A percentile compares a stretch with the other conserved stretches of the same genome.
phyloP scores from a whole-genome alignment of 2,113 vertebrate species.

The Heterochromis multidens region DNA sequence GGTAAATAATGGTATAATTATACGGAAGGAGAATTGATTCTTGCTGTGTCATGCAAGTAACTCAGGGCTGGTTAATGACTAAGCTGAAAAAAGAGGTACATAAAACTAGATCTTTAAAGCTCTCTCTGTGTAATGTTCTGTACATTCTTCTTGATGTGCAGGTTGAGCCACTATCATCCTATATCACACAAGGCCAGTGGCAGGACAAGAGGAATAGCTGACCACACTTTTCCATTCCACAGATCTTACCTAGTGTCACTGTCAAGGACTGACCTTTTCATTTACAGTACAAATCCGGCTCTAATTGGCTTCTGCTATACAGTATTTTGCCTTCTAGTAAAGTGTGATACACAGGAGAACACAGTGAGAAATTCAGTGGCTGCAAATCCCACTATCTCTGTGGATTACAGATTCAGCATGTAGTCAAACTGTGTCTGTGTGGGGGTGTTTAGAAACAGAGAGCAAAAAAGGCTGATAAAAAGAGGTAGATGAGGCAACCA shows the following conservation, averaged over 20 bases:
- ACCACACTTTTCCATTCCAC: conserved; percentile 34
- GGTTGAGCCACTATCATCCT: conserved; percentile 35
- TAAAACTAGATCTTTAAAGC: conserved; percentile 32
- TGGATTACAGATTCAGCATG: background rate
- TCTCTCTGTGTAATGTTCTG: background rate
- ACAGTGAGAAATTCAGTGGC: background rate
- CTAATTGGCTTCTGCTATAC: conserved; percentile 52
- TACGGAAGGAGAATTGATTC: conserved; percentile 63
- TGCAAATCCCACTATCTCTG: background rate
- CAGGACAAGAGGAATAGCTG: conserved; percentile 49
- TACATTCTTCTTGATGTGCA: conserved; percentile 25
- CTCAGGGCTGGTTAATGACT: conserved; percentile 66
- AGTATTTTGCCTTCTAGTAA: conserved; percentile 13
- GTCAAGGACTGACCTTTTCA: conserved; percentile 58
- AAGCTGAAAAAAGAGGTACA: conserved; percentile 9
- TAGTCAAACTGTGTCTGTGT: background rate
- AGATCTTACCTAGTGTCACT: conserved; percentile 31
- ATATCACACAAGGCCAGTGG: conserved; percentile 55
- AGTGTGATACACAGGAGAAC: background rate
- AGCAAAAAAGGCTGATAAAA: background rate
- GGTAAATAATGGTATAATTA: conserved; percentile 71
- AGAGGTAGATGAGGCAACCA: background rate
- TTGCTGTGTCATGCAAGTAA: conserved; percentile 60
- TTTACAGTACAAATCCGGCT: conserved; percentile 27
- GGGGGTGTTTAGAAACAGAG: background rate